Conservation (phyloP, 2,113 vertebrate genomes). For the Vulpes vulpes region DNA sequence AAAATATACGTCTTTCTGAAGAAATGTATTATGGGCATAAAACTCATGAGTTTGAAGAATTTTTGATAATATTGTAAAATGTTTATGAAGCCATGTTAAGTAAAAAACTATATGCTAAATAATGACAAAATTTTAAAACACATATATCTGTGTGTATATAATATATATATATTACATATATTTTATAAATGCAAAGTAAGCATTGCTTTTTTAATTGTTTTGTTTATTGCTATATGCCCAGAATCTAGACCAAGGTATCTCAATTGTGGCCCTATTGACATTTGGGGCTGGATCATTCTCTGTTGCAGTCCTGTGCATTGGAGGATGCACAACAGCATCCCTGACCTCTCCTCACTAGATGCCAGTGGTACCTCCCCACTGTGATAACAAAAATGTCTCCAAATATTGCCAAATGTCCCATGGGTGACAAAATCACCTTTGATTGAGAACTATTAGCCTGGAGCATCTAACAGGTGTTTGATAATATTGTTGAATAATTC, state of each 20-base stretch:
- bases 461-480: neutral
- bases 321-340: too few relatives aligned
- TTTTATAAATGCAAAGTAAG: neutral
- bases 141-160: neutral
- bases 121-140: neutral
- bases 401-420: neutral
- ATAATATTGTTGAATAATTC: neutral
- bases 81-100: neutral
- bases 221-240: neutral
- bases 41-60: neutral
- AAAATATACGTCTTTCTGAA: neutral
- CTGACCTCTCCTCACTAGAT: neutral
- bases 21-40: neutral
- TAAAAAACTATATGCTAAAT: neutral
- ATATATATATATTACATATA: neutral
- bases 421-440: neutral
- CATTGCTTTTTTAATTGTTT: neutral
- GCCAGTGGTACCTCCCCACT: too few relatives aligned
- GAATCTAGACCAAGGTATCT: neutral
- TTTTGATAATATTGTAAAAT: neutral
- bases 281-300: too few relatives aligned
- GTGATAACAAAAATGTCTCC: neutral
- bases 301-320: fast-evolving
- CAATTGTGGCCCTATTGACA: fast-evolving
- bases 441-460: neutral